phyloP scores from a whole-genome alignment of 1,140 invertebrate species.

The Pseudomyrmex cubaensis region DNA sequence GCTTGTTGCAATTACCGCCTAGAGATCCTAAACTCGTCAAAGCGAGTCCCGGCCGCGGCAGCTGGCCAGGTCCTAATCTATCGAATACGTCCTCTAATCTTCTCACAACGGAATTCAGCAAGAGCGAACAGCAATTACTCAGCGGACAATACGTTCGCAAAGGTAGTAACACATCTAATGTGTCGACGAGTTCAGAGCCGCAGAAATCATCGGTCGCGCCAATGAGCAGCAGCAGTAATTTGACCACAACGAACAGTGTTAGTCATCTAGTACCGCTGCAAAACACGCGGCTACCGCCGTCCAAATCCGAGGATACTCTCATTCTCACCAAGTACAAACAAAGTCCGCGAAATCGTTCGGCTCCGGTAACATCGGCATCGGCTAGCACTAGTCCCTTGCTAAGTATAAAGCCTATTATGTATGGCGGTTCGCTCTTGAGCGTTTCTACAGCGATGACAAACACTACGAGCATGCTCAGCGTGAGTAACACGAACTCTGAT shows the following conservation, averaged over 20 bases:
- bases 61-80: slow-evolving; percentile 93
- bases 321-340: slow-evolving; percentile 86
- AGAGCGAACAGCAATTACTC: slow-evolving; percentile 92
- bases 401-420: slow-evolving; percentile 86
- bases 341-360: slow-evolving; percentile 85
- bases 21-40: slow-evolving; percentile 91
- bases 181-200: slow-evolving; percentile 77
- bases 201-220: slow-evolving; percentile 67
- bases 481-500: slow-evolving; percentile 81
- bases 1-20: slow-evolving; percentile 89
- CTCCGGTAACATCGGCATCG: slow-evolving; percentile 87
- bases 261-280: slow-evolving; percentile 74
- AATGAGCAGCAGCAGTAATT: slow-evolving; percentile 65
- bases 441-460: slow-evolving; percentile 81
- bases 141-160: slow-evolving; percentile 79
- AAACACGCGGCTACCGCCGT: slow-evolving; percentile 87
- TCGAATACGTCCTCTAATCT: slow-evolving; percentile 85
- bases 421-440: slow-evolving; percentile 82
- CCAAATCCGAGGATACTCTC: slow-evolving; percentile 91
- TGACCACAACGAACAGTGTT: slow-evolving; percentile 82
- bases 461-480: slow-evolving; percentile 87
- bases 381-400: slow-evolving; percentile 89
- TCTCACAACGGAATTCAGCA: slow-evolving; percentile 91
- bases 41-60: slow-evolving; percentile 90
- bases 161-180: slow-evolving; percentile 80